phyloP scores from a whole-genome alignment of 2,888 invertebrate genomes.

The Fabriciana adippe region DNA sequence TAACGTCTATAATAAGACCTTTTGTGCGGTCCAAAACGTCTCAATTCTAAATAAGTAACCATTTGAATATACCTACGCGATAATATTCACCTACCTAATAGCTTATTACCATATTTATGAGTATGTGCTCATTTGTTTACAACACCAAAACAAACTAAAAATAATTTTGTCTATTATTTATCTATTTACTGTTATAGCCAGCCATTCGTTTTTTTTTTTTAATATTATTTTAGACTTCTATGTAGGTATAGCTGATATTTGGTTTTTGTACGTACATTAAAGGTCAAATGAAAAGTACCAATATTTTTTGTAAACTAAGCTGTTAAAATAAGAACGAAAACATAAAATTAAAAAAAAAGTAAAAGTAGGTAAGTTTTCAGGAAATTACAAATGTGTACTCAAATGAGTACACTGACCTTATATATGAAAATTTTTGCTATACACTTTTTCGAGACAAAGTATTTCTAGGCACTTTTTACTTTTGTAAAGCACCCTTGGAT shows the following conservation, averaged over 20 bases:
- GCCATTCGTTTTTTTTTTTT: not conserved
- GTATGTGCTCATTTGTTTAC: conserved; percentile 22
- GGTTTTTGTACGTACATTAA: too few species aligned
- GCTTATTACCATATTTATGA: conserved; percentile 35
- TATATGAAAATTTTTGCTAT: too few species aligned
- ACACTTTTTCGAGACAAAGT: too few species aligned
- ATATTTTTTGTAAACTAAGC: too few species aligned
- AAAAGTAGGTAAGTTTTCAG: too few species aligned
- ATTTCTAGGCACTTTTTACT: too few species aligned
- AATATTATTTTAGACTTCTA: not conserved
- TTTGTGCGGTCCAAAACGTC: conserved; percentile 31
- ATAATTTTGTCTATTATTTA: not conserved
- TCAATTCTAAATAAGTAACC: conserved; percentile 28
- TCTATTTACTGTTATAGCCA: not conserved
- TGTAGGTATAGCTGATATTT: not conserved
- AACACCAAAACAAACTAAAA: conserved; percentile 10
- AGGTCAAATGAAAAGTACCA: too few species aligned
- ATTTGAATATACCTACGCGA: conserved; percentile 32
- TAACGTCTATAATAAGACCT: conserved; percentile 27
- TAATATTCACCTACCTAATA: conserved; percentile 37
- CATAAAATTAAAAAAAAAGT: too few species aligned
- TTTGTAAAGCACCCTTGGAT: too few species aligned
- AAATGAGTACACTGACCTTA: too few species aligned
- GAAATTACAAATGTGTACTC: too few species aligned
- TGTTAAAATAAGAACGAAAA: too few species aligned